Evolutionary conservation across 1,140 invertebrate genomes (phyloP).

Genomic region (Sitodiplosis mosellana): DNA sequence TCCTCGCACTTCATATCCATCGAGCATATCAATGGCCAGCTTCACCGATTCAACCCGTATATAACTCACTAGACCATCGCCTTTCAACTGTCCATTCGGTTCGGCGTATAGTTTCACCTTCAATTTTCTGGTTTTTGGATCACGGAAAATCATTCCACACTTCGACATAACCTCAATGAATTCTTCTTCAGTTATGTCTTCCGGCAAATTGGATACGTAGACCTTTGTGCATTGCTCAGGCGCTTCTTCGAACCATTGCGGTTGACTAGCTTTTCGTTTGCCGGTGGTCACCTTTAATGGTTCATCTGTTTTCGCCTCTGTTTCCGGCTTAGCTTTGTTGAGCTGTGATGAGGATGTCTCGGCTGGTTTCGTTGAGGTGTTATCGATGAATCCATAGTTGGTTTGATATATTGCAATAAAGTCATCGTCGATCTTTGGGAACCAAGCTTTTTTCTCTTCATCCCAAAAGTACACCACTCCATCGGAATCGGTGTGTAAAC

Average conservation of each 20-base stretch:
- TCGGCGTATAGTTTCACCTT: constrained; percentile 93
- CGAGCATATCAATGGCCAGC: constrained; percentile 78
- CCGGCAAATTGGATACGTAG: constrained; percentile 85
- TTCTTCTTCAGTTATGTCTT: constrained; percentile 75
- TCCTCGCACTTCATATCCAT: constrained; percentile 66
- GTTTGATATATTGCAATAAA: constrained; percentile 93
- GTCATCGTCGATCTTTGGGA: constrained; percentile 93
- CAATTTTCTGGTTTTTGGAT: constrained; percentile 61
- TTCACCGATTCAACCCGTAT: constrained; percentile 94
- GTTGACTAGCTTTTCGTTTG: constrained; percentile 22
- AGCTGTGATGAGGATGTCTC: constrained; percentile 6
- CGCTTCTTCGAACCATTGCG: constrained; percentile 84
- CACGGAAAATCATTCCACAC: constrained; percentile 87
- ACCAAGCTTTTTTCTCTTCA: constrained; percentile 75
- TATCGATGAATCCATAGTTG: constrained; percentile 61
- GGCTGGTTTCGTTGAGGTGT: background rate
- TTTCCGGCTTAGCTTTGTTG: constrained; percentile 3
- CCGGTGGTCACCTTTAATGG: constrained; percentile 14
- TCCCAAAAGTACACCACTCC: constrained; percentile 87
- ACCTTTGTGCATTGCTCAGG: constrained; percentile 91
- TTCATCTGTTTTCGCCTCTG: constrained; percentile 12
- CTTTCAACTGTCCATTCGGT: constrained; percentile 67
- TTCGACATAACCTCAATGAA: constrained; percentile 86
- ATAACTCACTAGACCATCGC: constrained; percentile 92
- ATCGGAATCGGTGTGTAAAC: constrained; percentile 73